phyloP scores from a whole-genome alignment of 2,888 invertebrate species.

The Calephelis perditalis region DNA sequence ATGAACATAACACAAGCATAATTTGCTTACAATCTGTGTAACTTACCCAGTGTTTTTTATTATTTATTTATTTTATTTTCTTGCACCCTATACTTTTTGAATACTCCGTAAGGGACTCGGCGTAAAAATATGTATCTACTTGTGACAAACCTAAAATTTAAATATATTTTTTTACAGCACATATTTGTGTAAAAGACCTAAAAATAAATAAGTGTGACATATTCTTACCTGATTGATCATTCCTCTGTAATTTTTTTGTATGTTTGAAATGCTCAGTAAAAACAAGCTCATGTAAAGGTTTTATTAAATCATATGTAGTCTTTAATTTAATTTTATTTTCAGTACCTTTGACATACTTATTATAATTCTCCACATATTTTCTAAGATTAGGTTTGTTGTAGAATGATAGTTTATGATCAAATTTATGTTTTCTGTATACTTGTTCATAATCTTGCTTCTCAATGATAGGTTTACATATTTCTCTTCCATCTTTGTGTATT shows the following conservation, averaged over 20 bases:
- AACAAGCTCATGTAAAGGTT: conserved; percentile 36
- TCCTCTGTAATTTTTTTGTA: not conserved
- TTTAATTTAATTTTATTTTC: conserved; percentile 26
- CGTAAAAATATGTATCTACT: too few relatives aligned
- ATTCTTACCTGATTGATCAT: not conserved
- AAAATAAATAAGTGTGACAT: too few relatives aligned
- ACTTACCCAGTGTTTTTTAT: too few relatives aligned
- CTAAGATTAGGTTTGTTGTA: not conserved
- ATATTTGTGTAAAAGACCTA: too few relatives aligned
- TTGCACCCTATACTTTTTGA: too few relatives aligned
- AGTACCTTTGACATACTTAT: not conserved
- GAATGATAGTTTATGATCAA: not conserved
- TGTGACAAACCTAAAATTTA: too few relatives aligned
- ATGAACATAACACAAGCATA: too few relatives aligned
- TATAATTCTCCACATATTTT: not conserved
- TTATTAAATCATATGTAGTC: conserved; percentile 52
- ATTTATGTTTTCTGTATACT: not conserved
- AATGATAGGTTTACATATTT: not conserved
- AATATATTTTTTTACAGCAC: too few relatives aligned
- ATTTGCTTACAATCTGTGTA: too few relatives aligned
- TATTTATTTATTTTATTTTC: too few relatives aligned
- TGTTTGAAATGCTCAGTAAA: conserved; percentile 8
- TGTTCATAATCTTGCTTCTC: not conserved
- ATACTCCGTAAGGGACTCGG: too few relatives aligned
- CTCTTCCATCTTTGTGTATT: not conserved